Percentiles rank a stretch among this genome's conserved stretches.
phyloP scores from a whole-genome alignment of 2,797 vertebrate genomes.

The Peromyscus eremicus region DNA sequence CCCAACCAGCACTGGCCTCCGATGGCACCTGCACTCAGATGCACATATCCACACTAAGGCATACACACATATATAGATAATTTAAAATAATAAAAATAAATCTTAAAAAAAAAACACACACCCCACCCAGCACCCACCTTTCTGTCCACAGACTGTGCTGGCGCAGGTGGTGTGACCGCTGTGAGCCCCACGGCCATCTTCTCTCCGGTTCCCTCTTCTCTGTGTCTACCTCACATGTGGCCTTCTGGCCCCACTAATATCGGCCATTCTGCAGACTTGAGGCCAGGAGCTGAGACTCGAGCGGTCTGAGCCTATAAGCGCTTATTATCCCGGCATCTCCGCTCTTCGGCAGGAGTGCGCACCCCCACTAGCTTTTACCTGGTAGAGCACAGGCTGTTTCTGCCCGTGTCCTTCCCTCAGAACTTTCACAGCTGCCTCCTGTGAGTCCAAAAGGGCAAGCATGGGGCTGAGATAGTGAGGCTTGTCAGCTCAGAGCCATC shows the following conservation, averaged over 20 bases:
- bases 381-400: constrained; percentile 76
- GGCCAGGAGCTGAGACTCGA: constrained; percentile 78
- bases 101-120: not conserved
- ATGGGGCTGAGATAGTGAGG: not conserved
- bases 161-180: not conserved
- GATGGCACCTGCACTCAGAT: not conserved
- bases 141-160: not conserved
- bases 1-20: not conserved
- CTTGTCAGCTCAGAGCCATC: not conserved
- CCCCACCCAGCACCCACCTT: not conserved
- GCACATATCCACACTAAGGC: not conserved
- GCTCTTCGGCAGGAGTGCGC: not conserved
- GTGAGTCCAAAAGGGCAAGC: not conserved
- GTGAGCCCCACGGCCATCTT: not conserved
- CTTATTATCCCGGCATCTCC: constrained; percentile 34
- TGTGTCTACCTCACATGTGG: not conserved
- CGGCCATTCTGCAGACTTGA: constrained; percentile 65
- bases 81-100: not conserved
- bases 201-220: not conserved
- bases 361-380: constrained; percentile 78
- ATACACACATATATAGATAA: not conserved
- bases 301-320: constrained; percentile 59
- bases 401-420: constrained; percentile 78
- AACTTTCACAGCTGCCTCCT: constrained; percentile 14
- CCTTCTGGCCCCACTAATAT: not conserved